A percentile compares a stretch with the other conserved stretches of the same genome.
These are phyloP conservation scores for Amblyopsis rosae DNA, from an alignment of 2,113 vertebrate genomes.

Conservation along the genomic window DNA sequence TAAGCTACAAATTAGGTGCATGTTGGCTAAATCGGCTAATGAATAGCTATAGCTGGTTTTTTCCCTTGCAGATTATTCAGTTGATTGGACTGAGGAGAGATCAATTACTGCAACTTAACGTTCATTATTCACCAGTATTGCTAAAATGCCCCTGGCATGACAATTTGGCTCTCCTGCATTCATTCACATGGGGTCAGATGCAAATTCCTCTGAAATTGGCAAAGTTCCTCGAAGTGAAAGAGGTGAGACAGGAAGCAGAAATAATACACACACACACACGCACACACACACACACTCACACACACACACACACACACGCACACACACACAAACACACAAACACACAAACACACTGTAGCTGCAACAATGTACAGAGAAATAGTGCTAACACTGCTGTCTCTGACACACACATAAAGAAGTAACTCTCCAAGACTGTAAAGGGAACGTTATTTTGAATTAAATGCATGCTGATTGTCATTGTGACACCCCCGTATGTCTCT, in stretches of 20 bases:
- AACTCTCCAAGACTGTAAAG: constrained; percentile 33
- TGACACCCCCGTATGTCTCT: constrained; percentile 9
- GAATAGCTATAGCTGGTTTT: constrained; percentile 60
- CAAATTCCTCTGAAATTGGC: constrained; percentile 42
- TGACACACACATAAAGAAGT: constrained; percentile 10
- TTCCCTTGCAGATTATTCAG: constrained; percentile 70
- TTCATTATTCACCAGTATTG: constrained; percentile 54
- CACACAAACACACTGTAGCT: constrained; percentile 12
- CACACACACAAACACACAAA: constrained; percentile 29
- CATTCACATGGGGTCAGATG: constrained; percentile 52
- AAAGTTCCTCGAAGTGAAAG: constrained; percentile 25
- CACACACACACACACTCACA: constrained; percentile 30
- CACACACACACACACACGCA: constrained; percentile 23
- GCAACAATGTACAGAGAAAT: neutral
- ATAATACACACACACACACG: constrained; percentile 42
- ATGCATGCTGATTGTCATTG: constrained; percentile 69
- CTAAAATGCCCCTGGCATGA: constrained; percentile 24
- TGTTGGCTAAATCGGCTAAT: constrained; percentile 67
- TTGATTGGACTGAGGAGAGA: constrained; percentile 73
- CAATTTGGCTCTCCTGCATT: constrained; percentile 35
- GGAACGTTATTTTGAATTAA: constrained; percentile 59
- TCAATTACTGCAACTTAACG: constrained; percentile 70
- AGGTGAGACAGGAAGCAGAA: constrained; percentile 24
- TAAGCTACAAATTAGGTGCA: constrained; percentile 66
- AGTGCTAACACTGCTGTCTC: neutral